Evolutionary conservation across 2,888 invertebrate species (phyloP).

Genomic region (Drosophila siamana): DNA sequence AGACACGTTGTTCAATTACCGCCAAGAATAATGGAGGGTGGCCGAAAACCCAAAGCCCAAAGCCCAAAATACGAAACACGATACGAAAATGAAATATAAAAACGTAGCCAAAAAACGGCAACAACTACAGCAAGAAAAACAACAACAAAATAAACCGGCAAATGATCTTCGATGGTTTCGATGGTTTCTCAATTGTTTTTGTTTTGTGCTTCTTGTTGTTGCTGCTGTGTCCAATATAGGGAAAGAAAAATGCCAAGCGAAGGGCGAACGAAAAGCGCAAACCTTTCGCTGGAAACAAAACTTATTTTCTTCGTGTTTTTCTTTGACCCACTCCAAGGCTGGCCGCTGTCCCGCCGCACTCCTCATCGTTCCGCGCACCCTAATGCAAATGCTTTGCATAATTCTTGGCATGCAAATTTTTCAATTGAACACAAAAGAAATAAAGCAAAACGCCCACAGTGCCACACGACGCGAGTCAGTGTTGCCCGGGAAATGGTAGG

Average conservation of each 20-base stretch:
- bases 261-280: constrained; percentile 57
- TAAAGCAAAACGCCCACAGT: constrained; percentile 69
- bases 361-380: no score
- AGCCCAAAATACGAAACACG: constrained; percentile 37
- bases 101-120: constrained; percentile 32
- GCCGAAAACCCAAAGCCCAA: constrained; percentile 38
- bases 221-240: constrained; percentile 41
- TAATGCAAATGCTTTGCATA: constrained; percentile 67
- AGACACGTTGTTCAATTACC: constrained; percentile 79
- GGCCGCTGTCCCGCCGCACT: constrained; percentile 21
- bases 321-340: constrained; percentile 50
- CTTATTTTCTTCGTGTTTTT: constrained; percentile 59
- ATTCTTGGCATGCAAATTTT: constrained; percentile 80
- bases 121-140: constrained; percentile 27
- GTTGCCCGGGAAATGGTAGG: constrained; percentile 66
- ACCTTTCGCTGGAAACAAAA: constrained; percentile 57
- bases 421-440: constrained; percentile 73
- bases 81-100: constrained; percentile 57
- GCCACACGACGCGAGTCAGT: constrained; percentile 47
- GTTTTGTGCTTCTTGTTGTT: constrained; percentile 35
- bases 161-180: constrained; percentile 72
- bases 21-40: constrained; percentile 75
- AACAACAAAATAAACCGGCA: constrained; percentile 29
- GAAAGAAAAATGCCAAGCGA: constrained; percentile 30
- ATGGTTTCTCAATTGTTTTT: constrained; percentile 60